Evolutionary conservation across 2,113 vertebrate genomes (phyloP), one percentile per base, ranked within the genome.

Genomic region (Zosterops hypoxanthus): DNA sequence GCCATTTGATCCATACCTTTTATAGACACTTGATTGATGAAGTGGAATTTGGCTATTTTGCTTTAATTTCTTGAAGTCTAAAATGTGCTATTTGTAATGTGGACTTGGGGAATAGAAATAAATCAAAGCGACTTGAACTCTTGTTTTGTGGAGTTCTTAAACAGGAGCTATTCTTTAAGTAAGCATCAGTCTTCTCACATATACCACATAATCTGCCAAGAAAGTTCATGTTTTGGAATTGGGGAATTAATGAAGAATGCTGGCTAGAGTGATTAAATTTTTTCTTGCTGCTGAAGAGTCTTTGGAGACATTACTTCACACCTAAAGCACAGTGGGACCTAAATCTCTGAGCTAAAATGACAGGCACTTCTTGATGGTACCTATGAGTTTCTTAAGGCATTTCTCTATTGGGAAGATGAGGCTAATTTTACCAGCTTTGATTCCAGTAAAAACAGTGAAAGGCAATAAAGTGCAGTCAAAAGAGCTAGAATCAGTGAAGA

Each of bases 61-160:
- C 84, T 88, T 94, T 95, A 73, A 77, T 93, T 84, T 94, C 88
- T 87, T 85, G 63, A 89, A 94, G 80, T 92, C 90, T 94, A 73
- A 85, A 93, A 53, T 82, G 93, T 96, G 87, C 59, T 94, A 77
- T 96, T 93, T 97, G 95, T 97, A 90, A 94, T 2, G 91, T 95
- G 92, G 73, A 96, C 75, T 96, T 83, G 94, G 92, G 92, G 93
- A 94, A 52, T 80, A 96, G 88, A 91, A 97, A 97, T 97, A 97
- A 96, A 95, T 88, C 77, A 94, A 94, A 95, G 91, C 52, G 42
- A 92, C 85, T 78, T 94, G 70, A 93, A 23, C 28, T 70, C 26
- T 56, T 70, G 8, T 29, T 47, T 66, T 76, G 82, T 92, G 64
- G 53, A 86, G 47, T 95, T 86, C 33, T 92, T 95, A 49, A 86